Percentiles rank a stretch among this genome's conserved stretches.
These are phyloP conservation scores for Lasioglossum marginatum DNA, from an alignment of 2,888 invertebrate species.

Conservation along the genomic window DNA sequence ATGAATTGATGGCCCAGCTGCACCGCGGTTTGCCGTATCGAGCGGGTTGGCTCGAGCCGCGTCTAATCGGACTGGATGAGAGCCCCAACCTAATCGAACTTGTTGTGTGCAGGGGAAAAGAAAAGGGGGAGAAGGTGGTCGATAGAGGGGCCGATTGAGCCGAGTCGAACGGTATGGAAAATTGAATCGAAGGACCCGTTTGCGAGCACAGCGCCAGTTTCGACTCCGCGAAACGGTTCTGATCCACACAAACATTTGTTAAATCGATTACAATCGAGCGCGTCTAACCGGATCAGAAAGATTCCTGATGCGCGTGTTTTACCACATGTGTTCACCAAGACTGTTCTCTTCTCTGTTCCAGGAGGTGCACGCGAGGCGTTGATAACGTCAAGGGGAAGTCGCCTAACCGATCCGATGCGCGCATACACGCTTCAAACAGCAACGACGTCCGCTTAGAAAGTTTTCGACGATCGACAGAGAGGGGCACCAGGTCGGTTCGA, in stretches of 20 bases:
- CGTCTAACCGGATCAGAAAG: background rate
- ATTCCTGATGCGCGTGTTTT: background rate
- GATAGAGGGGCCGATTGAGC: background rate
- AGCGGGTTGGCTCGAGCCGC: conserved; percentile 1
- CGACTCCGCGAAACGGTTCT: background rate
- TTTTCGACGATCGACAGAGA: conserved; percentile 19
- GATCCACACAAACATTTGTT: background rate
- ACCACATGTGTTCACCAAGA: background rate
- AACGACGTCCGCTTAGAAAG: conserved; percentile 17
- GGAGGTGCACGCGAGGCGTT: conserved; percentile 33
- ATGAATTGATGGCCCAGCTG: conserved; percentile 1
- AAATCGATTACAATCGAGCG: background rate
- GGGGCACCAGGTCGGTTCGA: conserved; percentile 40
- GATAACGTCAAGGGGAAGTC: conserved; percentile 9
- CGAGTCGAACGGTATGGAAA: background rate
- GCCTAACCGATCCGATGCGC: conserved; percentile 23
- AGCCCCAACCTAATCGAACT: conserved; percentile 16
- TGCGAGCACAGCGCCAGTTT: background rate
- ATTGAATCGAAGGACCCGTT: background rate
- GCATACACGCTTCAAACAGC: conserved; percentile 39
- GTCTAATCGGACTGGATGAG: conserved; percentile 10
- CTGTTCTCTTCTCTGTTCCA: conserved; percentile 52
- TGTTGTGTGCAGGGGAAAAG: conserved; percentile 13
- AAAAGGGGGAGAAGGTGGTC: background rate
- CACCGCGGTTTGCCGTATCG: background rate